These are phyloP conservation scores for Dasysyrphus tricinctus DNA, from an alignment of 2,888 invertebrate species.

Conservation along the genomic window DNA sequence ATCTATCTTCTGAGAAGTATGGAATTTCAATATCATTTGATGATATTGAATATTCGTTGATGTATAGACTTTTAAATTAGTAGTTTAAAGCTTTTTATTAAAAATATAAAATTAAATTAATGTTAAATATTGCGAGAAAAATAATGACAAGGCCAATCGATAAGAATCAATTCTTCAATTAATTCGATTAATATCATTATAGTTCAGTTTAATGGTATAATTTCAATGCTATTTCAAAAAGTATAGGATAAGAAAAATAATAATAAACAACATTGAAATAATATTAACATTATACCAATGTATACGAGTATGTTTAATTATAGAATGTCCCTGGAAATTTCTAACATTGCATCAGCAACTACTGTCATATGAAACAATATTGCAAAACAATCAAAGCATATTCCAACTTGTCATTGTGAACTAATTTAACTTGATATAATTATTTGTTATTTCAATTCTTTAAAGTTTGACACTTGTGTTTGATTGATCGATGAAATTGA, in stretches of 20 bases:
- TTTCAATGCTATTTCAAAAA: conserved; percentile 14
- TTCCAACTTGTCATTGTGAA: conserved; percentile 17
- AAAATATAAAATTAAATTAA: not conserved
- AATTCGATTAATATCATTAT: conserved; percentile 22
- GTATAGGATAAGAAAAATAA: conserved; percentile 4
- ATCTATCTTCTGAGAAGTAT: not conserved
- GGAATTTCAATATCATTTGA: conserved; percentile 14
- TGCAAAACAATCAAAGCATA: conserved; percentile 6
- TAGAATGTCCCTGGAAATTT: not conserved
- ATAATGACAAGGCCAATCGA: conserved; percentile 34
- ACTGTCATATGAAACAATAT: not conserved
- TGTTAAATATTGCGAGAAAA: not conserved
- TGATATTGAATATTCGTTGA: not conserved
- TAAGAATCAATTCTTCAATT: conserved; percentile 26
- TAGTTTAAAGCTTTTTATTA: not conserved
- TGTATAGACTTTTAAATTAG: not conserved
- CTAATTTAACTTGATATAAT: conserved; percentile 27
- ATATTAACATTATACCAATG: not conserved
- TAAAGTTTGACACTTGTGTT: not conserved
- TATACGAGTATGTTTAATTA: not conserved
- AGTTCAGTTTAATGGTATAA: conserved; percentile 32
- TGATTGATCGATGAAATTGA: conserved; percentile 27
- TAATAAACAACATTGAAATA: not conserved
- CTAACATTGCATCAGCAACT: not conserved
- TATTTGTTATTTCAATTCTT: conserved; percentile 7